phyloP scores from a whole-genome alignment of 1,140 invertebrate genomes.

The Drosophila nannoptera region DNA sequence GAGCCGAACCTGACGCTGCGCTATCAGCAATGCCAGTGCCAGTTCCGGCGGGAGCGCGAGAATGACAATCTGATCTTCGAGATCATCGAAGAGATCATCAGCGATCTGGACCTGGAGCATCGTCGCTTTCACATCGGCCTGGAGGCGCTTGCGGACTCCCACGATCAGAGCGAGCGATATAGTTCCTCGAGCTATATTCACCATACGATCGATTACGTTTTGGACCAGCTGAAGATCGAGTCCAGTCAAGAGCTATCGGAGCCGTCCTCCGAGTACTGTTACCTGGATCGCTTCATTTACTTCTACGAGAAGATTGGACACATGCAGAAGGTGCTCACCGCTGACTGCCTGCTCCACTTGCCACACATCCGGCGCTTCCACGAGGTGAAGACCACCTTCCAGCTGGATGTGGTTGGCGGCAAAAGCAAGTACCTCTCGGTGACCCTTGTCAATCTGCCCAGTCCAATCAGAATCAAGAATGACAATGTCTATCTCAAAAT shows the following conservation, averaged over 20 bases:
- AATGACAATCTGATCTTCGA: constrained; percentile 36
- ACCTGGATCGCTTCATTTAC: constrained; percentile 57
- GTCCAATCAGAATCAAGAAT: constrained; percentile 42
- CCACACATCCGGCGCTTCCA: constrained; percentile 50
- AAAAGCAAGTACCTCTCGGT: constrained; percentile 43
- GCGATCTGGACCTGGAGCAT: constrained; percentile 56
- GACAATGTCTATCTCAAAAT: constrained; percentile 62
- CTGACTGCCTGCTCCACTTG: constrained; percentile 48
- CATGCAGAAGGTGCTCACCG: neutral
- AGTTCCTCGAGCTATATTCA: constrained; percentile 43
- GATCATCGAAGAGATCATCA: constrained; percentile 65
- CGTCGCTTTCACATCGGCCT: constrained; percentile 38
- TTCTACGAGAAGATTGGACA: constrained; percentile 62
- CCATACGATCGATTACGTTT: constrained; percentile 52
- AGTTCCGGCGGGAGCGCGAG: constrained; percentile 24
- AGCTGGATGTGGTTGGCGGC: constrained; percentile 57
- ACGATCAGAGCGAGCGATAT: constrained; percentile 22
- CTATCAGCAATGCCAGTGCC: constrained; percentile 64
- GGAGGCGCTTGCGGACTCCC: neutral
- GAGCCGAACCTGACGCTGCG: constrained; percentile 60
- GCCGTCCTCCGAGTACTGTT: constrained; percentile 60
- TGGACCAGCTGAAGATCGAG: constrained; percentile 55
- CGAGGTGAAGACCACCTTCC: constrained; percentile 47
- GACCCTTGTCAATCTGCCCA: constrained; percentile 57
- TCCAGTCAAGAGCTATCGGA: constrained; percentile 57